Percentiles rank a stretch among this genome's conserved stretches.
Evolutionary conservation across 2,888 invertebrate species (phyloP).

Genomic region (Choristoneura rosaceana): DNA sequence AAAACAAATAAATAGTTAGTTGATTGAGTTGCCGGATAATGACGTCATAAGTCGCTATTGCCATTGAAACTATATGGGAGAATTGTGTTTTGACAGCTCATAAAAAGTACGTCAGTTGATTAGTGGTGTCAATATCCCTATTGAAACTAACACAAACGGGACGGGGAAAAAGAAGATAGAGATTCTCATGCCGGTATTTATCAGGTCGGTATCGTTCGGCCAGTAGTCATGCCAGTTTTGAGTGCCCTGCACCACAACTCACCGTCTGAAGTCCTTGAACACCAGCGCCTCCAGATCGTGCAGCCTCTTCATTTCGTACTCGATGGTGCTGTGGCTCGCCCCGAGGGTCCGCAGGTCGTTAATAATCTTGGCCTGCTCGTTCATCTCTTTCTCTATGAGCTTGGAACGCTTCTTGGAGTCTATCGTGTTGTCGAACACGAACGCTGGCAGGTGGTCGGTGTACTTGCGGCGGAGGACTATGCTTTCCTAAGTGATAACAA

Average conservation of each 20-base stretch:
- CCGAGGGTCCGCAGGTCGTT: constrained; percentile 95
- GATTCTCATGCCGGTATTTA: too few relatives aligned
- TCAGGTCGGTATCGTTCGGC: too few relatives aligned
- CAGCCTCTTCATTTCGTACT: constrained; percentile 95
- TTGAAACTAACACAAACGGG: too few relatives aligned
- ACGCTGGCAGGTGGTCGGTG: constrained; percentile 92
- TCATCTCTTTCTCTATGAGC: constrained; percentile 98
- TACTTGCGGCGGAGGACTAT: constrained; percentile 88
- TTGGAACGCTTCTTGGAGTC: constrained; percentile 95
- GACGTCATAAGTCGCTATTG: too few relatives aligned
- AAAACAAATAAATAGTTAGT: too few relatives aligned
- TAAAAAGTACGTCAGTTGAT: too few relatives aligned
- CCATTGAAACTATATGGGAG: too few relatives aligned
- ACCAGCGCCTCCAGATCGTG: constrained; percentile 97
- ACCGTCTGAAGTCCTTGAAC: constrained; percentile 96
- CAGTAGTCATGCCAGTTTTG: not conserved
- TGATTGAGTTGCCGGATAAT: too few relatives aligned
- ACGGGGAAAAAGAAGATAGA: too few relatives aligned
- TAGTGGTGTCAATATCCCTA: too few relatives aligned
- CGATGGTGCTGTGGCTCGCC: constrained; percentile 95
- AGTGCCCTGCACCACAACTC: constrained; percentile 7
- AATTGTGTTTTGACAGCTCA: too few relatives aligned
- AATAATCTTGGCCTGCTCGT: constrained; percentile 97
- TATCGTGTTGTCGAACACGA: constrained; percentile 92
- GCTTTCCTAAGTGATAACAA: constrained; percentile 83